Conservation (phyloP, 2,797 vertebrate species). For the Cirrhinus mrigala region DNA sequence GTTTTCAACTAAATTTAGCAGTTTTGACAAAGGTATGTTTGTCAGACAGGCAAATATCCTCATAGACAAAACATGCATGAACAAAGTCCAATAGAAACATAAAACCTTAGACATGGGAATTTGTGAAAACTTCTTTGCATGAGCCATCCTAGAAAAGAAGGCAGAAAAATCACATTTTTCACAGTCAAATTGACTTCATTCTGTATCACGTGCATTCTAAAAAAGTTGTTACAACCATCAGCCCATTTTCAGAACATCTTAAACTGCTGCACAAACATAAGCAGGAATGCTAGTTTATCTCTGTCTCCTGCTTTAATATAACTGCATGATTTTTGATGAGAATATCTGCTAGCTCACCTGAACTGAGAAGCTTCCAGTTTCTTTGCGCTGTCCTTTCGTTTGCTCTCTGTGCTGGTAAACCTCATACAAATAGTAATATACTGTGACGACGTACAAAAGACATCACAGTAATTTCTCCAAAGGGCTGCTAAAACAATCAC, state of each 20-base stretch:
- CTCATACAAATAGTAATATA: conserved; percentile 48
- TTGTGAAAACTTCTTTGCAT: conserved; percentile 70
- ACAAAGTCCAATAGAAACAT: conserved; percentile 1
- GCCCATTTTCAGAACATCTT: neutral
- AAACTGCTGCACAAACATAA: neutral
- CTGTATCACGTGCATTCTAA: neutral
- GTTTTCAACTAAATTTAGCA: neutral
- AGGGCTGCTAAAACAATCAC: conserved; percentile 73
- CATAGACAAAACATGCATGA: neutral
- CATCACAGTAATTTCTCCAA: conserved; percentile 73
- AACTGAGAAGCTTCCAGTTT: neutral
- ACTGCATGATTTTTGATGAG: neutral
- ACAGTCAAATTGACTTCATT: conserved; percentile 1
- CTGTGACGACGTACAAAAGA: conserved; percentile 57
- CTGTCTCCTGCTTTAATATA: neutral
- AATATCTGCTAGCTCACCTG: conserved; percentile 63
- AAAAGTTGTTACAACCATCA: neutral
- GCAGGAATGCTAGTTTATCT: neutral
- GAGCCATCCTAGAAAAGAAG: conserved; percentile 69
- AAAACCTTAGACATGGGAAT: conserved; percentile 82
- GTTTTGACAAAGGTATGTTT: neutral
- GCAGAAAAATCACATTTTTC: neutral
- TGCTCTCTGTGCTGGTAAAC: conserved; percentile 8
- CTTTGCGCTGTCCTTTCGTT: conserved; percentile 21
- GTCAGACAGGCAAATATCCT: neutral